Evolutionary conservation across 1,140 invertebrate species (phyloP), one percentile per base, ranked within the genome.

Genomic region (Frieseomelitta varia): DNA sequence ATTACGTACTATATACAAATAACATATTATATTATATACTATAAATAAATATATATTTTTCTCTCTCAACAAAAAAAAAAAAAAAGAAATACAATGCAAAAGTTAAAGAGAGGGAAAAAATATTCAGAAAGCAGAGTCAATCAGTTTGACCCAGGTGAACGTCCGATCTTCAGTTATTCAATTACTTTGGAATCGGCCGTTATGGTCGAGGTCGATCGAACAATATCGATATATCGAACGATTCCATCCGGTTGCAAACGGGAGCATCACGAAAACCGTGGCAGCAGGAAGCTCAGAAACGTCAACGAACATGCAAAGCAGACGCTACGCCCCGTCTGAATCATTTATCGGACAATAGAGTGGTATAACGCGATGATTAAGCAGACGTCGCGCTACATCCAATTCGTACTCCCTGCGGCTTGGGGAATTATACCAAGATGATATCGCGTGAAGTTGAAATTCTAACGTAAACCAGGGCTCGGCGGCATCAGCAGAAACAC

Each of bases 311-410:
- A 21, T n/a, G 55, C 27, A 11, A 19, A 47, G 30, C 55, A 17
- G 14, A 47, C 14, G 19, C 68, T 47, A 1, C 12, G 21, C 51
- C 34, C 19, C 12, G 24, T 30, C 11, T 61, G 55, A 61, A 72
- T 80, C 79, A 72, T 80, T 72, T 30, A 69, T 17, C 55, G 39
- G 55, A 71, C 55, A 51, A 67, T 51, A 21, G 39, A 47, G 68
- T 80, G n/a, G 68, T 61, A 51, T 34, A 72, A 58, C 79, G 2
- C 30, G 19, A 80, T 27, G 67, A 72, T 80, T 61, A 61, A 15
- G 68, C 79, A 30, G 68, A 80, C 79, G 12, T 47, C 34, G 15
- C 79, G 79, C 68, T 19, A 34, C 27, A 19, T 51, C 2, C 39
- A 21, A 51, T 53, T 71, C 53, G n/a, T 4, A 17, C 55, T 30